phyloP scores from a whole-genome alignment of 2,113 vertebrate species.

The Pteronura brasiliensis region DNA sequence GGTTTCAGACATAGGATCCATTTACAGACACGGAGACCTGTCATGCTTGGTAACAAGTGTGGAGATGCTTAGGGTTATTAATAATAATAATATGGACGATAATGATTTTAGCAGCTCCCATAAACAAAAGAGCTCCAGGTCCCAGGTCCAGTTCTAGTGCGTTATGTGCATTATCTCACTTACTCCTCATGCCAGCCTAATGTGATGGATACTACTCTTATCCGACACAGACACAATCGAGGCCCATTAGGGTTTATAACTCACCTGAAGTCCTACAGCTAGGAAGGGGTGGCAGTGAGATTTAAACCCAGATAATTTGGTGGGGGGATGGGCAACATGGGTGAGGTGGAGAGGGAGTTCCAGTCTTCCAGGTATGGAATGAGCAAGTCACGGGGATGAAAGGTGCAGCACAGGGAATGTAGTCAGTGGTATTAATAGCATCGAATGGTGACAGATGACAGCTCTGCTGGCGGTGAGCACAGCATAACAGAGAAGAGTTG shows the following conservation, averaged over 20 bases:
- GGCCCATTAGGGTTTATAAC: not conserved
- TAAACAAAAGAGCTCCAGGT: not conserved
- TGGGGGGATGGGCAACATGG: not conserved
- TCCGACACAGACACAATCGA: not conserved
- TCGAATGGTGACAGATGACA: not conserved
- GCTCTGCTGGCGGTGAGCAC: not conserved
- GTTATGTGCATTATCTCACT: not conserved
- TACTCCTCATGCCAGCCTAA: not conserved
- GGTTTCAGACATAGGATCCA: not conserved
- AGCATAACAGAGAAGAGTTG: not conserved
- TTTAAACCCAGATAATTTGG: slow-evolving; percentile 15
- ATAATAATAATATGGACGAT: not conserved
- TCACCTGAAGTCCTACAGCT: not conserved
- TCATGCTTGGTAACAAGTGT: not conserved
- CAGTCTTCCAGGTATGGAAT: not conserved
- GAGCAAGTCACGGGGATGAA: not conserved
- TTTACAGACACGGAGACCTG: not conserved
- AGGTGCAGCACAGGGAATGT: not conserved
- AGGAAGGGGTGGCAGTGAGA: not conserved
- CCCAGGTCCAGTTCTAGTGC: not conserved
- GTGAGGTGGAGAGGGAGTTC: not conserved
- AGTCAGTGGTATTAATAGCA: not conserved
- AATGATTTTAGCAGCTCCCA: not conserved
- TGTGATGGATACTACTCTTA: not conserved
- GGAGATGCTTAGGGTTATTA: not conserved